Conservation (phyloP, 2,797 vertebrate species). For the Taenioides sp. region DNA sequence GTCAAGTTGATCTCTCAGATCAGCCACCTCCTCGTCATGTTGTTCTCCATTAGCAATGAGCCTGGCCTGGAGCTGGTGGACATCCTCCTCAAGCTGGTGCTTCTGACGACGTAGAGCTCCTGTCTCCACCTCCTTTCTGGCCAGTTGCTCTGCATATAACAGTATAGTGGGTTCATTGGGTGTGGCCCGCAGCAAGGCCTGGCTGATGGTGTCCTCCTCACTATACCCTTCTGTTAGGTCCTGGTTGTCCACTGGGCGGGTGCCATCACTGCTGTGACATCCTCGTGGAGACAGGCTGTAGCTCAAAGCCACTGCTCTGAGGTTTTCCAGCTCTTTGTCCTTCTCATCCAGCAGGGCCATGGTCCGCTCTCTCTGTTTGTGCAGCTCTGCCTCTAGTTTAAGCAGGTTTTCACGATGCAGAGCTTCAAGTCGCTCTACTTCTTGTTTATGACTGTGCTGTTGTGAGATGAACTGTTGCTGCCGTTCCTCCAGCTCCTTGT, state of each 20-base stretch:
- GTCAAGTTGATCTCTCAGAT: constrained; percentile 76
- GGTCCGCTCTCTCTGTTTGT: constrained; percentile 89
- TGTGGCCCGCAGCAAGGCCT: constrained; percentile 61
- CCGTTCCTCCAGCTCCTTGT: constrained; percentile 69
- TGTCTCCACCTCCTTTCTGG: constrained; percentile 88
- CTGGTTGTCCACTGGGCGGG: not conserved
- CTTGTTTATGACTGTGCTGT: constrained; percentile 84
- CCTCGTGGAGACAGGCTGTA: constrained; percentile 18
- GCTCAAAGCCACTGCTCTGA: constrained; percentile 62
- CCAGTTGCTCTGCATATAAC: constrained; percentile 90
- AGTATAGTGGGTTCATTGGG: constrained; percentile 84
- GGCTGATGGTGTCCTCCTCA: constrained; percentile 61
- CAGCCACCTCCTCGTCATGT: constrained; percentile 74
- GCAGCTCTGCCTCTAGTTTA: constrained; percentile 88
- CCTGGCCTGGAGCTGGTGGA: constrained; percentile 81
- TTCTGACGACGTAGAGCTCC: constrained; percentile 81
- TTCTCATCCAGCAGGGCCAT: constrained; percentile 90
- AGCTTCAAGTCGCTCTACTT: constrained; percentile 79
- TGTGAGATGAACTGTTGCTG: constrained; percentile 67
- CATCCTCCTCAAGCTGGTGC: constrained; percentile 81
- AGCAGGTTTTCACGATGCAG: constrained; percentile 81
- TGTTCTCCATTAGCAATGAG: constrained; percentile 79
- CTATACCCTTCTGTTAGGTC: constrained; percentile 23
- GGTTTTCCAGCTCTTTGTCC: constrained; percentile 87
- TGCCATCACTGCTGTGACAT: constrained; percentile 16